Percentiles rank a stretch among this genome's conserved stretches.
phyloP scores from a whole-genome alignment of 2,888 invertebrate species.

The Megalurothrips usitatus region DNA sequence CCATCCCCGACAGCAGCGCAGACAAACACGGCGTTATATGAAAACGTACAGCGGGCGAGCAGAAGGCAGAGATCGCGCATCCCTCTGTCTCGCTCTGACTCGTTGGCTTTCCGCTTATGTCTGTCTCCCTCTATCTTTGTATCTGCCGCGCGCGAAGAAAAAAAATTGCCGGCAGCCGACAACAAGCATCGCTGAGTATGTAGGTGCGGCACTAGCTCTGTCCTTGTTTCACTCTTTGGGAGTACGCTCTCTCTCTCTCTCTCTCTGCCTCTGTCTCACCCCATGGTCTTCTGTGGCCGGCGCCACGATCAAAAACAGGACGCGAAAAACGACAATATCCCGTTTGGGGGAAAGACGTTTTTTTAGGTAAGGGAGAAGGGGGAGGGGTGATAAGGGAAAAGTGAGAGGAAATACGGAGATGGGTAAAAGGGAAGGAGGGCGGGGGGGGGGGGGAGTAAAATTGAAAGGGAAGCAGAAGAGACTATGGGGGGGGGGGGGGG shows the following conservation, averaged over 20 bases:
- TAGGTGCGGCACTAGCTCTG: too few relatives aligned
- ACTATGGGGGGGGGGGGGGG: slow-evolving; percentile 32
- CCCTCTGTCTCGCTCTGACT: background rate
- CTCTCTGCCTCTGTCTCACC: background rate
- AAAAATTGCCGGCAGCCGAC: too few relatives aligned
- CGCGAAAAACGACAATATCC: too few relatives aligned
- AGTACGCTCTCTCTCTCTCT: too few relatives aligned
- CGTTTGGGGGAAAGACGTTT: too few relatives aligned
- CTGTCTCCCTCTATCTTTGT: background rate
- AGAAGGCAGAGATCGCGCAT: background rate
- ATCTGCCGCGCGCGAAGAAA: too few relatives aligned
- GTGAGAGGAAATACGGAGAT: background rate
- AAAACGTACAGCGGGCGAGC: too few relatives aligned
- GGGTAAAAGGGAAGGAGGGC: slow-evolving; percentile 31
- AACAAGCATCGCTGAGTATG: too few relatives aligned
- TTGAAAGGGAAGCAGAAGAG: slow-evolving; percentile 35
- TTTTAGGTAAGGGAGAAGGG: too few relatives aligned
- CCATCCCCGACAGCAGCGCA: background rate
- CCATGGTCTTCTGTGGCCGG: background rate
- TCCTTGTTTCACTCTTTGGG: too few relatives aligned
- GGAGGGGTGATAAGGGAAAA: background rate
- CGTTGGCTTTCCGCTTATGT: background rate
- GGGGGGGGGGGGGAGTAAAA: slow-evolving; percentile 31
- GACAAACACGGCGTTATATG: background rate
- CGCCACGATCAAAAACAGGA: too few relatives aligned